Evolutionary conservation across 2,797 vertebrate genomes (phyloP).

Genomic region (Cottoperca gobio): DNA sequence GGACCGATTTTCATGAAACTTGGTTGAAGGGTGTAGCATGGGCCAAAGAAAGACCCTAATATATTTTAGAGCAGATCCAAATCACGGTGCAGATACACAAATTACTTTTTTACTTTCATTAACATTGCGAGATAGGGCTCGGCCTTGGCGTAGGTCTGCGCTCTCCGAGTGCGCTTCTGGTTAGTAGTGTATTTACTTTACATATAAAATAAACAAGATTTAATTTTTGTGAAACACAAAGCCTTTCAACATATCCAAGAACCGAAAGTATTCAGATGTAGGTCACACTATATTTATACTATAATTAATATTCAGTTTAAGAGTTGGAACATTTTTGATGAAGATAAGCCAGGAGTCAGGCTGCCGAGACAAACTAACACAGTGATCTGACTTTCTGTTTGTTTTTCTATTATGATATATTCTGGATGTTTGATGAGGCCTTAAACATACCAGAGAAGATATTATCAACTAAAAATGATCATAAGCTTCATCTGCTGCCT

Average conservation of each 20-base stretch:
- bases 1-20: too few relatives aligned
- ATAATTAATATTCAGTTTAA: neutral
- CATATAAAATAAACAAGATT: too few relatives aligned
- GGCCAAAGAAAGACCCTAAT: too few relatives aligned
- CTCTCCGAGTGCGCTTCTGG: too few relatives aligned
- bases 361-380: slow-evolving; percentile 2
- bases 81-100: too few relatives aligned
- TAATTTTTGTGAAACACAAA: neutral
- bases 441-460: slow-evolving; percentile 13
- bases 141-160: too few relatives aligned
- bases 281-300: neutral
- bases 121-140: neutral
- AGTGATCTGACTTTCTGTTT: slow-evolving; percentile 29
- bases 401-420: slow-evolving; percentile 11
- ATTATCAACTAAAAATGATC: neutral
- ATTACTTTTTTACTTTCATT: too few relatives aligned
- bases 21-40: too few relatives aligned
- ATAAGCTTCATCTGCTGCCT: neutral
- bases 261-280: too few relatives aligned
- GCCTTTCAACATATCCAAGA: too few relatives aligned
- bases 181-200: neutral
- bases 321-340: slow-evolving; percentile 1
- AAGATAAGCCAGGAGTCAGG: slow-evolving; percentile 11
- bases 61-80: too few relatives aligned
- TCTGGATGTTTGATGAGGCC: too few relatives aligned